Evolutionary conservation across 1,140 invertebrate genomes (phyloP).

Genomic region (Diplogasteroides magnus): DNA sequence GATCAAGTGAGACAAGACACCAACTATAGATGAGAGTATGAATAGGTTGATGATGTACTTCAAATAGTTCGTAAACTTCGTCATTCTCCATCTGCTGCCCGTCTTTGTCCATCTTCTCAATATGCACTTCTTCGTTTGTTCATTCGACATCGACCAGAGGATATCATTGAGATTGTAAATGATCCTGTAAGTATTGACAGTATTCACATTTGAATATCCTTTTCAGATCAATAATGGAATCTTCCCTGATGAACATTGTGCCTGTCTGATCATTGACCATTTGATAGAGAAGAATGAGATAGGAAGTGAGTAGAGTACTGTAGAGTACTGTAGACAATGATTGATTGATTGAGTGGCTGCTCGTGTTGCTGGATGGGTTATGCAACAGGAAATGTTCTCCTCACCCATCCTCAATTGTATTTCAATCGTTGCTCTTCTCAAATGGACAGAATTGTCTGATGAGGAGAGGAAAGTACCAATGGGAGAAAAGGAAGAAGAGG

Average conservation of each 20-base stretch:
- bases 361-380: neutral
- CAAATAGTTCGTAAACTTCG: conserved; percentile 61
- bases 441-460: conserved; percentile 58
- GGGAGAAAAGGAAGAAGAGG: conserved; percentile 51
- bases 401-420: conserved; percentile 1
- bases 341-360: conserved; percentile 47
- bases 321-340: conserved; percentile 83
- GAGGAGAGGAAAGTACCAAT: conserved; percentile 41
- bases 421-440: conserved; percentile 68
- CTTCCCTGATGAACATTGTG: conserved; percentile 73
- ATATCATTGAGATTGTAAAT: conserved; percentile 69
- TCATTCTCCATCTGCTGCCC: conserved; percentile 65
- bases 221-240: conserved; percentile 73
- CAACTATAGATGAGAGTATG: too few relatives aligned
- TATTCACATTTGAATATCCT: conserved; percentile 6
- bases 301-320: conserved; percentile 64
- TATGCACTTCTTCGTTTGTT: conserved; percentile 72
- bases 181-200: conserved; percentile 62
- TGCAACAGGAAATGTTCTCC: neutral
- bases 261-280: conserved; percentile 75
- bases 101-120: conserved; percentile 71
- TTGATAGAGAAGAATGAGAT: conserved; percentile 68
- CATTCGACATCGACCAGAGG: conserved; percentile 62
- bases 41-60: conserved; percentile 37
- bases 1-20: conserved; percentile 30